phyloP scores from a whole-genome alignment of 2,888 invertebrate species.

The Megaustenia siamemsis region DNA sequence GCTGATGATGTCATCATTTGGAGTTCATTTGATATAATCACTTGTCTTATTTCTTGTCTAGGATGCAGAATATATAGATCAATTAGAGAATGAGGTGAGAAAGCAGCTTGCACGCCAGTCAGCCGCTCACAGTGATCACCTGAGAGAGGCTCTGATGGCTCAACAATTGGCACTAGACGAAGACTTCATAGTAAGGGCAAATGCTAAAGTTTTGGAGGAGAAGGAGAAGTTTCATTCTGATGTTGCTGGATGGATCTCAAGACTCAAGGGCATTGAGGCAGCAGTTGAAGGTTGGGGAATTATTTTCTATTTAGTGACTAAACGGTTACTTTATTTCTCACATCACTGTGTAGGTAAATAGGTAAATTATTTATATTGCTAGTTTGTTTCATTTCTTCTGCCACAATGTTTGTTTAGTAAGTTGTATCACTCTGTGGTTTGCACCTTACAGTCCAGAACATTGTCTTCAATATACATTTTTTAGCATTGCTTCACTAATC shows the following conservation, averaged over 20 bases:
- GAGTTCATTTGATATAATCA: not conserved
- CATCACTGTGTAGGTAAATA: no score
- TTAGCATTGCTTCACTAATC: no score
- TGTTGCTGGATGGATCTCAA: constrained; percentile 87
- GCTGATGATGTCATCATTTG: not conserved
- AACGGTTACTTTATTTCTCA: no score
- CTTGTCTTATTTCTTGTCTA: constrained; percentile 14
- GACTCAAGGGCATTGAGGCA: constrained; percentile 88
- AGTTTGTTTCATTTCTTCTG: no score
- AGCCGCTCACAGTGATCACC: constrained; percentile 89
- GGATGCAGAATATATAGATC: constrained; percentile 67
- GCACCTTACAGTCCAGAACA: no score
- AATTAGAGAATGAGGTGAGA: constrained; percentile 86
- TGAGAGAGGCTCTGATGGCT: constrained; percentile 83
- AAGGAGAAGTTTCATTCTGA: constrained; percentile 86
- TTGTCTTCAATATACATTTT: no score
- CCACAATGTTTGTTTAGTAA: no score
- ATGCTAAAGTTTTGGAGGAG: constrained; percentile 86
- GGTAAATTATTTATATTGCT: no score
- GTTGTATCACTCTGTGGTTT: no score
- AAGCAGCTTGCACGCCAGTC: constrained; percentile 90
- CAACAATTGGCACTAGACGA: constrained; percentile 83
- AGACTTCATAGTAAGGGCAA: constrained; percentile 81
- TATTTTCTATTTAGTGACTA: constrained; percentile 10
- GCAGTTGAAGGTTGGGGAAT: constrained; percentile 86